Percentiles rank a stretch among this genome's conserved stretches.
phyloP scores from a whole-genome alignment of 2,113 vertebrate genomes.

The Polypterus senegalus region DNA sequence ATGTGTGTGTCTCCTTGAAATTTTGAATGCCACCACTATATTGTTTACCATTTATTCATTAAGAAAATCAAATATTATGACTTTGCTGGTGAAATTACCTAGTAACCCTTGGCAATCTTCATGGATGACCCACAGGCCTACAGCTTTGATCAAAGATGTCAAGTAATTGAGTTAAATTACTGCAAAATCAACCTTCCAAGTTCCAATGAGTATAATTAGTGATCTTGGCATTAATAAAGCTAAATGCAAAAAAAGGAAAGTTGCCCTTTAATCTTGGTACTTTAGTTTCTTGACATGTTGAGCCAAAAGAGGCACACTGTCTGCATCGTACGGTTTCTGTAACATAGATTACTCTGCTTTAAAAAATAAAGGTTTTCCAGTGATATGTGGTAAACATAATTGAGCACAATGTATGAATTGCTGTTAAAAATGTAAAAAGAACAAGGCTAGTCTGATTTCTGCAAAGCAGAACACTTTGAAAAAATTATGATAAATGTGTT shows the following conservation, averaged over 20 bases:
- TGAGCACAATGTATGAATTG: too few relatives aligned
- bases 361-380: constrained; percentile 22
- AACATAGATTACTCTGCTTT: constrained; percentile 29
- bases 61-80: constrained; percentile 15
- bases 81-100: constrained; percentile 18
- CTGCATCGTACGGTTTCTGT: constrained; percentile 21
- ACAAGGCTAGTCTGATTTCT: too few relatives aligned
- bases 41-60: constrained; percentile 15
- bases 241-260: constrained; percentile 25
- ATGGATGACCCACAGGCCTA: constrained; percentile 16
- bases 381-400: constrained; percentile 25
- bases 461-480: too few relatives aligned
- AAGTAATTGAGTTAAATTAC: constrained; percentile 41
- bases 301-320: constrained; percentile 33
- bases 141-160: constrained; percentile 46
- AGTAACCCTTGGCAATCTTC: constrained; percentile 12
- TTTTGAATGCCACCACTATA: constrained; percentile 17
- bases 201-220: constrained; percentile 45
- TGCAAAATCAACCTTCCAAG: constrained; percentile 37
- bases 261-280: constrained; percentile 45
- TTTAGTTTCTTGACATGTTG: constrained; percentile 18
- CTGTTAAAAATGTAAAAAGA: too few relatives aligned
- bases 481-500: too few relatives aligned
- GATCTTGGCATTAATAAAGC: constrained; percentile 47
- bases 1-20: constrained; percentile 6